A percentile compares a stretch with the other conserved stretches of the same genome.
Conservation (phyloP, 2,113 vertebrate genomes). For the Lampris incognitus region DNA sequence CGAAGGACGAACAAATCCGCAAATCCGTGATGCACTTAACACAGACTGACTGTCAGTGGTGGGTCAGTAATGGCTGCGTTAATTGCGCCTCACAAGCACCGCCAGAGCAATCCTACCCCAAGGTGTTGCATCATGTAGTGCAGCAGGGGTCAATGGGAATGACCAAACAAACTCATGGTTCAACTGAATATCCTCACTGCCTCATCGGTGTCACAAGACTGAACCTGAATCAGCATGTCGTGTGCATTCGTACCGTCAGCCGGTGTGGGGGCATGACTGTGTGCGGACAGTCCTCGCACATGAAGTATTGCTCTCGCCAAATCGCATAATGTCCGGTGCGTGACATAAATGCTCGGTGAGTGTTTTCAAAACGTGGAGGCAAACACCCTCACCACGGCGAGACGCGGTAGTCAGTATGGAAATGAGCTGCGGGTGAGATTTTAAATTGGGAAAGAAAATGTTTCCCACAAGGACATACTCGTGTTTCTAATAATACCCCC, state of each 20-base stretch:
- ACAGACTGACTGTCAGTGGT: constrained; percentile 38
- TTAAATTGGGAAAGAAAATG: constrained; percentile 53
- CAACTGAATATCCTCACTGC: constrained; percentile 22
- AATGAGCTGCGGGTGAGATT: constrained; percentile 44
- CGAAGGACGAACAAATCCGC: constrained; percentile 29
- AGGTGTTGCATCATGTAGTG: constrained; percentile 30
- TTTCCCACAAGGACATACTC: constrained; percentile 58
- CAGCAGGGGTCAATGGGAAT: constrained; percentile 46
- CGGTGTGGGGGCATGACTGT: constrained; percentile 28
- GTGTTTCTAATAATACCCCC: constrained; percentile 74
- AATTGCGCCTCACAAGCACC: constrained; percentile 51
- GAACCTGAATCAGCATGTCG: too few relatives aligned
- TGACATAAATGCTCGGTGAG: constrained; percentile 54
- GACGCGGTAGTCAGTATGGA: constrained; percentile 20
- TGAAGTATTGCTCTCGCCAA: constrained; percentile 7
- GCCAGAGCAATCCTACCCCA: constrained; percentile 39
- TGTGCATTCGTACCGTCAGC: too few relatives aligned
- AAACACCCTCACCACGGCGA: constrained; percentile 17
- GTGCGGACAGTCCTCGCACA: constrained; percentile 20
- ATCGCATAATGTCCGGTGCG: constrained; percentile 20
- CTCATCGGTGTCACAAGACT: constrained; percentile 20
- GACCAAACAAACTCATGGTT: constrained; percentile 29
- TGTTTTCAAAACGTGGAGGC: constrained; percentile 49
- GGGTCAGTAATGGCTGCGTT: constrained; percentile 46
- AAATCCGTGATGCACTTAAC: constrained; percentile 43